A percentile compares a stretch with the other conserved stretches of the same genome.
These are phyloP conservation scores for Solea solea DNA, from an alignment of 2,113 vertebrate species.

Conservation along the genomic window DNA sequence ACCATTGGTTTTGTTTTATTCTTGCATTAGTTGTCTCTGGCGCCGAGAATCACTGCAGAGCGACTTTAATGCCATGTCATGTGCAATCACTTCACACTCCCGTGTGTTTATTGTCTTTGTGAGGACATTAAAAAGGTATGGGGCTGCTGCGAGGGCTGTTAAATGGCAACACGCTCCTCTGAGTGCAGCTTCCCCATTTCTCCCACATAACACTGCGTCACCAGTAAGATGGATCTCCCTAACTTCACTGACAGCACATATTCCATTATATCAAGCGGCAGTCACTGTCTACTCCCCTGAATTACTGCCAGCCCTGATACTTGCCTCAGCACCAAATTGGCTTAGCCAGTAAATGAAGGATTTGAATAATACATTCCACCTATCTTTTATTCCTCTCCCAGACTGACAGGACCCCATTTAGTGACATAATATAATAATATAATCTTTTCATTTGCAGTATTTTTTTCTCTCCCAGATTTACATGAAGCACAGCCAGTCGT, in stretches of 20 bases:
- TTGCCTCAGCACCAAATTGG: slow-evolving; percentile 78
- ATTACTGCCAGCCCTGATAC: slow-evolving; percentile 68
- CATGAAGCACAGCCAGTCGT: slow-evolving; percentile 7
- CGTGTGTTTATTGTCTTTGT: slow-evolving; percentile 22
- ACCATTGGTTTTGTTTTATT: background rate
- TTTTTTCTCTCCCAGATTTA: slow-evolving; percentile 25
- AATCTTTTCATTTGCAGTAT: slow-evolving; percentile 52
- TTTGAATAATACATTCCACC: slow-evolving; percentile 80
- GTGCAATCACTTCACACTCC: slow-evolving; percentile 19
- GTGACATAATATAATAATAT: slow-evolving; percentile 48
- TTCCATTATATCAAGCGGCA: slow-evolving; percentile 77
- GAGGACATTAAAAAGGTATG: slow-evolving; percentile 18
- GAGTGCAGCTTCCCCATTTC: slow-evolving; percentile 15
- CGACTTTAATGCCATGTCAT: slow-evolving; percentile 12
- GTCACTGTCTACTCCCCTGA: slow-evolving; percentile 64
- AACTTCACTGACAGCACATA: slow-evolving; percentile 72
- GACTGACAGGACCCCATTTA: slow-evolving; percentile 52
- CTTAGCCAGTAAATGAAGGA: slow-evolving; percentile 80
- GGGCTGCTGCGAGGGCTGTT: slow-evolving; percentile 6
- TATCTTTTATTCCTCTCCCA: slow-evolving; percentile 51
- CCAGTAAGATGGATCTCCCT: slow-evolving; percentile 69
- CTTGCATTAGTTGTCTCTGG: background rate
- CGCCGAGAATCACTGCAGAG: background rate
- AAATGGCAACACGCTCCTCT: slow-evolving; percentile 29
- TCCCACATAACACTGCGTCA: slow-evolving; percentile 43